A percentile compares a stretch with the other conserved stretches of the same genome.
Conservation (phyloP, 2,113 vertebrate species). For the Phalacrocorax aristotelis region DNA sequence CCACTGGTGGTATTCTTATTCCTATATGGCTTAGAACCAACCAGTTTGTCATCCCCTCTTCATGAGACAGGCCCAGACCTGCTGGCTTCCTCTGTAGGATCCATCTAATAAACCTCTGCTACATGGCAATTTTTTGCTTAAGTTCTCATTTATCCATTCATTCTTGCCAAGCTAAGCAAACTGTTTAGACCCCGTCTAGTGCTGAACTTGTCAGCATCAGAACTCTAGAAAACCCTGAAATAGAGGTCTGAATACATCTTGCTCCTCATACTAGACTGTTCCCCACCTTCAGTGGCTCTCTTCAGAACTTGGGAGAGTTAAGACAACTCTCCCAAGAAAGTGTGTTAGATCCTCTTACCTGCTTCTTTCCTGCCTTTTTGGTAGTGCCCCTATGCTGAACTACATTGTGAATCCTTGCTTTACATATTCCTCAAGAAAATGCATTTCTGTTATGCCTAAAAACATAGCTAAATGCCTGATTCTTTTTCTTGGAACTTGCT, state of each 20-base stretch:
- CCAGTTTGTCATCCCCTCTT: slow-evolving; percentile 24
- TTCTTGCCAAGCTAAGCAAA: not conserved
- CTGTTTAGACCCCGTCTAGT: not conserved
- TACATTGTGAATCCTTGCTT: not conserved
- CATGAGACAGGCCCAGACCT: not conserved
- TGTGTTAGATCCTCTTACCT: not conserved
- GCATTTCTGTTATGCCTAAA: not conserved
- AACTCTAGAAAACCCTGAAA: not conserved
- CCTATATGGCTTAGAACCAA: not conserved
- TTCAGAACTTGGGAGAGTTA: not conserved
- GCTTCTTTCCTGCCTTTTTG: not conserved
- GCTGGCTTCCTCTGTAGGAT: not conserved
- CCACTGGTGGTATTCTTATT: not conserved
- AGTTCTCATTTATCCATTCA: not conserved
- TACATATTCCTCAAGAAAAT: not conserved
- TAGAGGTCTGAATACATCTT: not conserved
- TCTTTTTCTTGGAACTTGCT: not conserved
- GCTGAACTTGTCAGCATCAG: not conserved
- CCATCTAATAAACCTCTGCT: not conserved
- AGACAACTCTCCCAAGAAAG: not conserved
- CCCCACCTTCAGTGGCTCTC: not conserved
- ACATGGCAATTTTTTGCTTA: not conserved
- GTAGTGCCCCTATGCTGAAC: not conserved
- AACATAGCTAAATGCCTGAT: not conserved
- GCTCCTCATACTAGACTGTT: not conserved